These are phyloP conservation scores for Maniola hyperantus DNA, from an alignment of 2,888 invertebrate genomes.

Conservation along the genomic window DNA sequence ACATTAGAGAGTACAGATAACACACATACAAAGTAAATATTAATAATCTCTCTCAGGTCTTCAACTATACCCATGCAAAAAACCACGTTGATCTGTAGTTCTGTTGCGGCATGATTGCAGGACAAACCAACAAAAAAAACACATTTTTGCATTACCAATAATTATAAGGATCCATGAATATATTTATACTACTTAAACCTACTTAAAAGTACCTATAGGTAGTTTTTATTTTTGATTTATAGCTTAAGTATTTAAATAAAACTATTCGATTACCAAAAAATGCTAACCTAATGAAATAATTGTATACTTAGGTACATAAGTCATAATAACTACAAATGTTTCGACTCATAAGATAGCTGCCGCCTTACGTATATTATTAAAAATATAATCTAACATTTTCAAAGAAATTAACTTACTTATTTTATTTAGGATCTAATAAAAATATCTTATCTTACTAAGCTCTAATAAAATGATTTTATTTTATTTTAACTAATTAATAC, in stretches of 20 bases:
- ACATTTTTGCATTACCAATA: no score
- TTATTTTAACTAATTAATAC: no score
- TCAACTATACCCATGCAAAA: no score
- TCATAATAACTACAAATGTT: background rate
- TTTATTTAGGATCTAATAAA: background rate
- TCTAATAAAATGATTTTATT: no score
- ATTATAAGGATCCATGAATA: no score
- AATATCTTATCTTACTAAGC: background rate
- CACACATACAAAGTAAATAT: no score
- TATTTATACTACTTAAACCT: no score
- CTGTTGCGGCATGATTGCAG: no score
- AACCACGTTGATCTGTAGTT: no score
- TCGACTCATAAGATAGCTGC: background rate
- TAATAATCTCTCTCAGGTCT: no score
- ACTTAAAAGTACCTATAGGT: background rate
- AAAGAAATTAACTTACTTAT: background rate
- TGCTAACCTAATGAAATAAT: background rate
- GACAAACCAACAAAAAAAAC: no score
- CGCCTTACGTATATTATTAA: background rate
- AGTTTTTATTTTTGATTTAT: background rate
- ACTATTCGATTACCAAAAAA: slow-evolving; percentile 9
- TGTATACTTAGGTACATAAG: background rate
- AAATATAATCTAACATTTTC: background rate
- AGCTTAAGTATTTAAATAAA: background rate
- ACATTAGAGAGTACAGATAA: no score